These are phyloP conservation scores for Thymelicus sylvestris DNA, from an alignment of 2,888 invertebrate genomes.

Conservation along the genomic window DNA sequence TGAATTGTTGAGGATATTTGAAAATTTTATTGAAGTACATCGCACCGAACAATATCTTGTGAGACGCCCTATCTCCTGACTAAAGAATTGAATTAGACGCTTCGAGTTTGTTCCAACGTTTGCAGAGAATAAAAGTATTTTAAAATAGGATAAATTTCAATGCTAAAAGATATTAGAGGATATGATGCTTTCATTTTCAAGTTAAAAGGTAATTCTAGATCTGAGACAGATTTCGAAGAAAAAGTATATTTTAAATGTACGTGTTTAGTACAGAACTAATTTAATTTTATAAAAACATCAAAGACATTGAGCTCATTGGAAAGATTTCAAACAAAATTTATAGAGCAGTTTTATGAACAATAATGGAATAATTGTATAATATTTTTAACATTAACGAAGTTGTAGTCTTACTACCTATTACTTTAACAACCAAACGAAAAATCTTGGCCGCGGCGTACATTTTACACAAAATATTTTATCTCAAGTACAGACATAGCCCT, in stretches of 20 bases:
- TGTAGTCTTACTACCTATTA: no score
- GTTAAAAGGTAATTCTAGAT: background rate
- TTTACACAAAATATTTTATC: no score
- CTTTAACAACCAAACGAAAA: no score
- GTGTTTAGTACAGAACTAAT: background rate
- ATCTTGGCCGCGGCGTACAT: no score
- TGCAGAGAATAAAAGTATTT: background rate
- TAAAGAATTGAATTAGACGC: slow-evolving; percentile 20
- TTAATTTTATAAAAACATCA: slow-evolving; percentile 6
- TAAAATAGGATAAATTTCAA: slow-evolving; percentile 6
- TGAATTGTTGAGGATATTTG: slow-evolving; percentile 14
- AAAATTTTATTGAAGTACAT: slow-evolving; percentile 29
- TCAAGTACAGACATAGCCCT: no score
- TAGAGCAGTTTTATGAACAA: background rate
- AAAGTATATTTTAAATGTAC: background rate
- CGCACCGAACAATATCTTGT: slow-evolving; percentile 19
- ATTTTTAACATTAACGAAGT: no score
- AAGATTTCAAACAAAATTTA: background rate
- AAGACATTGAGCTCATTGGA: background rate
- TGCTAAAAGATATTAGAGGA: background rate
- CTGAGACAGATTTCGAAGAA: background rate
- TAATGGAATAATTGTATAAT: no score
- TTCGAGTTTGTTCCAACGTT: slow-evolving; percentile 9
- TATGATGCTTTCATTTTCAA: background rate
- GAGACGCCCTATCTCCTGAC: slow-evolving; percentile 15